phyloP scores from a whole-genome alignment of 2,113 vertebrate species.

The Pseudopipra pipra region DNA sequence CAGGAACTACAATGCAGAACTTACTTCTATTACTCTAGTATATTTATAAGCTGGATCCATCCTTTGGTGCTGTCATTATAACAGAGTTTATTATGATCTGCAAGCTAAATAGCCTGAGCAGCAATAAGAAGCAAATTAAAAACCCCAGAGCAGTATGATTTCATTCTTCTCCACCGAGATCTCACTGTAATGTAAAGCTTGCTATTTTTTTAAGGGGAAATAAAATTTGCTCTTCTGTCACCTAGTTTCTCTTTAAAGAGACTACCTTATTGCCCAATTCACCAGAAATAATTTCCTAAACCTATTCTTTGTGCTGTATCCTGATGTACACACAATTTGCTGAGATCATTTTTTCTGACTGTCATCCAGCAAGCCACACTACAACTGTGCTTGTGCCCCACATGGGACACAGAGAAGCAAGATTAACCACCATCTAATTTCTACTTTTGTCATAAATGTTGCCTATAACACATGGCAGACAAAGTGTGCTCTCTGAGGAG shows the following conservation, averaged over 20 bases:
- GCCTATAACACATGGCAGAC: slow-evolving; percentile 70
- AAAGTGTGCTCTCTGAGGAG: slow-evolving; percentile 67
- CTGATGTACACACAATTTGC: slow-evolving; percentile 34
- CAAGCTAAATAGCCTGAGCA: slow-evolving; percentile 60
- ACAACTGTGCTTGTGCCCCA: slow-evolving; percentile 38
- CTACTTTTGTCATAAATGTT: slow-evolving; percentile 65
- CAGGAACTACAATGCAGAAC: slow-evolving; percentile 11
- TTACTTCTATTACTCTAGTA: not conserved
- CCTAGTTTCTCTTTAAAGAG: slow-evolving; percentile 49
- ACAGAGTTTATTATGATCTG: slow-evolving; percentile 52
- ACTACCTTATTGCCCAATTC: slow-evolving; percentile 46
- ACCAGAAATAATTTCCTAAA: slow-evolving; percentile 59
- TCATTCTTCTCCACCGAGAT: slow-evolving; percentile 35
- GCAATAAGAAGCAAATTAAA: slow-evolving; percentile 64
- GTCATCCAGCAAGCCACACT: slow-evolving; percentile 41
- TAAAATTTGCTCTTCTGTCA: slow-evolving; percentile 54
- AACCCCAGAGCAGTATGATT: slow-evolving; percentile 45
- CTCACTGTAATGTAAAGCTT: slow-evolving; percentile 30
- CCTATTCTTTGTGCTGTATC: slow-evolving; percentile 19
- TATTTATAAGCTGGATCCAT: slow-evolving; percentile 47
- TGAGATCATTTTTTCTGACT: slow-evolving; percentile 60
- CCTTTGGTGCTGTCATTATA: slow-evolving; percentile 41
- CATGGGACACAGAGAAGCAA: slow-evolving; percentile 54
- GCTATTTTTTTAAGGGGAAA: slow-evolving; percentile 2
- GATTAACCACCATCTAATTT: slow-evolving; percentile 68